Evolutionary conservation across 1,140 invertebrate genomes (phyloP).

Genomic region (Euura saliciscinereae): DNA sequence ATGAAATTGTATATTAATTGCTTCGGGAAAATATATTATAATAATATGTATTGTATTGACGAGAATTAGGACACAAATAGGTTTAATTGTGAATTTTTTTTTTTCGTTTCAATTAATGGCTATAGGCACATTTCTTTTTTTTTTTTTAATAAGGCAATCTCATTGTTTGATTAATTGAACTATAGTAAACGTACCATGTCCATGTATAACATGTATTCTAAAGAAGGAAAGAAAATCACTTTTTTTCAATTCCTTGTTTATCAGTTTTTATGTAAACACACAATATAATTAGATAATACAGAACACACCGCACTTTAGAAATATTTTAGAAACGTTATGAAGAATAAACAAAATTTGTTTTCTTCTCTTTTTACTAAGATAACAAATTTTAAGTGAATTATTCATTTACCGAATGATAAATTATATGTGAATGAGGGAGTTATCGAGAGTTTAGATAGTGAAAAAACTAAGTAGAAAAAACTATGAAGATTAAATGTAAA

Average conservation of each 20-base stretch:
- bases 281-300: neutral
- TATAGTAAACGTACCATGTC: neutral
- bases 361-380: constrained; percentile 2
- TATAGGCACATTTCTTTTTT: no score
- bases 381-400: constrained; percentile 39
- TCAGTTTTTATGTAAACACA: neutral
- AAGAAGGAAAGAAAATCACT: neutral
- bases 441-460: no score
- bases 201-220: neutral
- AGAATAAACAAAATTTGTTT: constrained; percentile 36
- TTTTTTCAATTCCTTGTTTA: neutral
- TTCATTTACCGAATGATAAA: constrained; percentile 37
- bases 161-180: neutral
- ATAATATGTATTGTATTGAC: neutral
- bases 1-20: neutral
- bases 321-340: constrained; percentile 33
- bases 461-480: no score
- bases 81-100: neutral
- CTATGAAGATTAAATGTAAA: neutral
- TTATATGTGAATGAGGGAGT: neutral
- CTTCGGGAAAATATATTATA: neutral
- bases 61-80: neutral
- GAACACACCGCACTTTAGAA: constrained; percentile 10
- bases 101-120: no score
- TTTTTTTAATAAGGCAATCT: neutral